Base-by-base conservation (phyloP, 2,113 vertebrate species). In the Elephas maximus region DNA sequence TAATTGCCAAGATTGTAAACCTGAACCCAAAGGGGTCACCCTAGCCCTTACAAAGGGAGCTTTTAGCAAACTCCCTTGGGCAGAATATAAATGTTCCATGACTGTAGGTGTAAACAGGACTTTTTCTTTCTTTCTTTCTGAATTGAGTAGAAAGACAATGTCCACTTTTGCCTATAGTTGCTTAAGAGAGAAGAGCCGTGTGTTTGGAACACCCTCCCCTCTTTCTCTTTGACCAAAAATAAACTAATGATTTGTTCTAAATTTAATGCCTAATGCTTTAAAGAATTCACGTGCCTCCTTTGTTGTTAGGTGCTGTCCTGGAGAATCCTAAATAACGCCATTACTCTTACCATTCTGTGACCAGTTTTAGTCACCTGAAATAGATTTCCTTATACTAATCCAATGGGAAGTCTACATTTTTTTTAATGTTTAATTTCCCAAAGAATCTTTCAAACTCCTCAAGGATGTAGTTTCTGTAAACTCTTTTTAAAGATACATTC, bases 121-220 rank as follows among this genome's bases (percentile, higher is more conserved):
- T 67, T 23, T 37, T 12, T 86, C 23, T 37, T 12, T 86, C 10
- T 88, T 94, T 89, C 82, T 81, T 89, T 95, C 41, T 93, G 23
- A 94, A n/a, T n/a, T 41, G 2, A 44, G 15, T 81, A 21, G 8
- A n/a, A 94, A 86, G 21, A 14, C 62, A 41, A 51, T 15, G 30
- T 77, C 51, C 3, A 44, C 24, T 88, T 67, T 9, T 45, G 10
- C 12, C 41, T 11, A 4, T 8, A 81, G 8, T 17, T 37, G 20
- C 23, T 83, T 88, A 80, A 65, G 8, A 73, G 10, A 65, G 44
- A 94, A 63, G 18, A 23, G 33, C 24, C 30, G 48, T 5, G 2
- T 21, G 18, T 89, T 65, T 67, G 5, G 65, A 33, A 76, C 9
- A 76, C 1, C 14, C 51, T n/a, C 53, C 37, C 24, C 28, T 21